A percentile compares a stretch with the other conserved stretches of the same genome.
phyloP scores from a whole-genome alignment of 2,888 invertebrate species.

The Polietes domitor region DNA sequence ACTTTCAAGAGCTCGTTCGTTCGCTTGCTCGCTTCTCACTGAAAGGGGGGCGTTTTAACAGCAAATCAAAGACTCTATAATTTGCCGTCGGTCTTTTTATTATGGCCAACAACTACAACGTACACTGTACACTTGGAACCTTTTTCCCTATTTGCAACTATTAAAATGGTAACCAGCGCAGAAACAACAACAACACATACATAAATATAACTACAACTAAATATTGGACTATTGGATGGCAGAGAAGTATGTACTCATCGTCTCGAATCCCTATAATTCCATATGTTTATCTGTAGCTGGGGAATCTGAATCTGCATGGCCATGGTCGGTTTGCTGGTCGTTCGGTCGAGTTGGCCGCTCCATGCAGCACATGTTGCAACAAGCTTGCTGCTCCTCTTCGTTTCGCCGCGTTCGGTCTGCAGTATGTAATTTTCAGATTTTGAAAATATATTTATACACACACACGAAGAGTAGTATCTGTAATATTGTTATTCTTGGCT shows the following conservation, averaged over 20 bases:
- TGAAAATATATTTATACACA: slow-evolving; percentile 30
- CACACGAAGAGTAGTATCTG: background rate
- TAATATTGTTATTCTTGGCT: slow-evolving; percentile 35
- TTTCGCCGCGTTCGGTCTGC: background rate
- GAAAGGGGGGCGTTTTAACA: slow-evolving; percentile 64
- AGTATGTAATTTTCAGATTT: slow-evolving; percentile 62
- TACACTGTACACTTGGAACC: background rate
- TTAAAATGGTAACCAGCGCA: background rate
- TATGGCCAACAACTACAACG: background rate
- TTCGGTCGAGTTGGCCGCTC: background rate
- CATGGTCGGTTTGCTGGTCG: background rate
- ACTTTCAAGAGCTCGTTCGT: background rate
- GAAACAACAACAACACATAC: background rate
- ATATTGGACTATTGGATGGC: background rate
- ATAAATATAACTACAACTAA: background rate
- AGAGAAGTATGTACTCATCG: background rate
- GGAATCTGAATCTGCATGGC: background rate
- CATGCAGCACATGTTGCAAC: slow-evolving; percentile 41
- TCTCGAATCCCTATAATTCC: background rate
- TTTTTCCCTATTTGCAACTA: background rate
- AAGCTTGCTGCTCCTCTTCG: slow-evolving; percentile 13
- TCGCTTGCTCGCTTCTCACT: slow-evolving; percentile 21
- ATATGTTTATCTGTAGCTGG: background rate
- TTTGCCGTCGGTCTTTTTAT: slow-evolving; percentile 35
- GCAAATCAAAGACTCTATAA: slow-evolving; percentile 66